These are phyloP conservation scores for Ophioninae sp. DNA, from an alignment of 2,888 invertebrate species.

Conservation along the genomic window DNA sequence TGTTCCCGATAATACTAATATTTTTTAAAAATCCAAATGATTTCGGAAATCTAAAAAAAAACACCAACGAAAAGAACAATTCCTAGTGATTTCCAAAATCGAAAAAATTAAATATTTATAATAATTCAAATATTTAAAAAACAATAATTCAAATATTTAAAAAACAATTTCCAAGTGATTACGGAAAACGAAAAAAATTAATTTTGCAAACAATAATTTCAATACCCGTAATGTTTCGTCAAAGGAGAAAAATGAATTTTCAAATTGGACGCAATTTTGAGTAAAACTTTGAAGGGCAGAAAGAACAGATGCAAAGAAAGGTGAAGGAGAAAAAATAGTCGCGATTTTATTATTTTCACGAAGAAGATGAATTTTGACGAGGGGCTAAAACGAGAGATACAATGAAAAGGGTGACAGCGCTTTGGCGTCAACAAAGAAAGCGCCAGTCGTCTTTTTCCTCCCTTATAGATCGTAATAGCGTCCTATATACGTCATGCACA, in stretches of 20 bases:
- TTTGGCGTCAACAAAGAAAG: conserved; percentile 27
- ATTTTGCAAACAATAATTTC: not conserved
- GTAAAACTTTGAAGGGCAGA: not conserved
- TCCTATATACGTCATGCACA: conserved; percentile 18
- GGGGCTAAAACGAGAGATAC: conserved; percentile 19
- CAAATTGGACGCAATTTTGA: conserved; percentile 2
- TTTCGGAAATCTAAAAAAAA: too few relatives aligned
- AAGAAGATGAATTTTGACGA: conserved; percentile 35
- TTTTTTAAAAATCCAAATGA: too few relatives aligned
- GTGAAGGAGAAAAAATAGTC: not conserved
- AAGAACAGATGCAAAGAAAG: not conserved
- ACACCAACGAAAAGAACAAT: too few relatives aligned
- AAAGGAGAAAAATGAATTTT: not conserved
- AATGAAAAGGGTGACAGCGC: conserved; percentile 25
- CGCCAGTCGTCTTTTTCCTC: conserved; percentile 11
- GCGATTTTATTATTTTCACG: conserved; percentile 25
- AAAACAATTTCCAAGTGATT: too few relatives aligned
- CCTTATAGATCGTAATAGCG: conserved; percentile 26
- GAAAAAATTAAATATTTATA: too few relatives aligned
- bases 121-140: too few relatives aligned
- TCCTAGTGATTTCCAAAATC: too few relatives aligned
- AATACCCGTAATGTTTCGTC: not conserved
- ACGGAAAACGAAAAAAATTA: too few relatives aligned
- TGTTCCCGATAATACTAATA: too few relatives aligned
- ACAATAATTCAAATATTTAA: too few relatives aligned